Conservation (phyloP, 2,113 vertebrate genomes). For the Gracilinanus agilis region DNA sequence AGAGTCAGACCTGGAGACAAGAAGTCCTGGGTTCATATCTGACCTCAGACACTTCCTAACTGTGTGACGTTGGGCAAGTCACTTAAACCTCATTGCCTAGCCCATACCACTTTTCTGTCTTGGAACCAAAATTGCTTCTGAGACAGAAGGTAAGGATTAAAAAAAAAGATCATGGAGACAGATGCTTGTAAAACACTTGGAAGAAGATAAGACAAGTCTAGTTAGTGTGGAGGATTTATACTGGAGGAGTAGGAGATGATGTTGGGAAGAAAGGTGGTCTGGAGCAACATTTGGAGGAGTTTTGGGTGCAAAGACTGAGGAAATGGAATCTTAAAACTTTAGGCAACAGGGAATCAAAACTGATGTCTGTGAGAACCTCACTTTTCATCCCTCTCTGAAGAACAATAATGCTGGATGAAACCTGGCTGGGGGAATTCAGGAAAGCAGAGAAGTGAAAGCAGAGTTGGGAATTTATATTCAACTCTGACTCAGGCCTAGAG, state of each 20-base stretch:
- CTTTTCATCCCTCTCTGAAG: background rate
- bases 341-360: background rate
- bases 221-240: background rate
- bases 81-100: too few species aligned
- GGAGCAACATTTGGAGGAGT: background rate
- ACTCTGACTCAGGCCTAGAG: background rate
- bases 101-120: too few species aligned
- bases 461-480: background rate
- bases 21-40: too few species aligned
- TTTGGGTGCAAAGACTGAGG: background rate
- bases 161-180: background rate
- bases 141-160: too few species aligned
- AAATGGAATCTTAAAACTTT: background rate
- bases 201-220: background rate
- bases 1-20: too few species aligned
- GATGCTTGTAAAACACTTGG: background rate
- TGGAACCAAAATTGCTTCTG: too few species aligned
- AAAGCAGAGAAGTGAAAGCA: background rate
- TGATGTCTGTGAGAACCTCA: background rate
- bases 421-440: background rate
- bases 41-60: too few species aligned
- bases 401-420: background rate
- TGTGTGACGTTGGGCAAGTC: too few species aligned
- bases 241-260: background rate
- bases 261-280: background rate